phyloP scores from a whole-genome alignment of 1,140 invertebrate species.

The Fopius arisanus region DNA sequence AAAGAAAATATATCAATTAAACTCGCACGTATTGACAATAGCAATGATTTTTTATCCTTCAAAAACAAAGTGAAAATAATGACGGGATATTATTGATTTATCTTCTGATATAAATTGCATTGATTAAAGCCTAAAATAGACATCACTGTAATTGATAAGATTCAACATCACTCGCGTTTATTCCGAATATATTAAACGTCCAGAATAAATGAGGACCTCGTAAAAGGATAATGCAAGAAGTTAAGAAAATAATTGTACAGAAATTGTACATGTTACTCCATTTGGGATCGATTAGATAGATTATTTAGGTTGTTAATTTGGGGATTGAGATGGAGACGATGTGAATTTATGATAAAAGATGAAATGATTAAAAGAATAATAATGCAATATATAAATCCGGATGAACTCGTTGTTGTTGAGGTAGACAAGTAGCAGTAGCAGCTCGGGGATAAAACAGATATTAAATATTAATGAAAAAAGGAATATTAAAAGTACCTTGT shows the following conservation, averaged over 20 bases:
- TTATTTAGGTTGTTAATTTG: conserved; percentile 57
- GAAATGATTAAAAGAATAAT: background rate
- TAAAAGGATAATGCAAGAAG: conserved; percentile 2
- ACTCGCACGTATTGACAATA: conserved; percentile 21
- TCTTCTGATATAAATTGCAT: conserved; percentile 28
- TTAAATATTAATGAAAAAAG: conserved; percentile 33
- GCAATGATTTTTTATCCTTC: background rate
- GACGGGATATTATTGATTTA: conserved; percentile 25
- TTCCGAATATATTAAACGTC: background rate
- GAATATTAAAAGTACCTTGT: conserved; percentile 60
- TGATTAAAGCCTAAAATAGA: conserved; percentile 9
- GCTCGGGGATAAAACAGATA: conserved; percentile 48
- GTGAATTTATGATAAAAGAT: conserved; percentile 16
- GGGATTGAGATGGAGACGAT: conserved; percentile 29
- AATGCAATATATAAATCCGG: conserved; percentile 27
- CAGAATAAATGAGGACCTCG: background rate
- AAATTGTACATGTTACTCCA: conserved; percentile 57
- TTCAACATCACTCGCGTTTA: background rate
- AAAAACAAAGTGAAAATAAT: background rate
- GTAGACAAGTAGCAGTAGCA: conserved; percentile 55
- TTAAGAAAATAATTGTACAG: conserved; percentile 43
- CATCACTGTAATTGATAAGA: background rate
- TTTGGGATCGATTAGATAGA: conserved; percentile 45
- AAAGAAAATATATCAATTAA: background rate
- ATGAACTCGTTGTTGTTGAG: conserved; percentile 54